Conservation (phyloP, 2,113 vertebrate genomes). For the Daboia siamensis region DNA sequence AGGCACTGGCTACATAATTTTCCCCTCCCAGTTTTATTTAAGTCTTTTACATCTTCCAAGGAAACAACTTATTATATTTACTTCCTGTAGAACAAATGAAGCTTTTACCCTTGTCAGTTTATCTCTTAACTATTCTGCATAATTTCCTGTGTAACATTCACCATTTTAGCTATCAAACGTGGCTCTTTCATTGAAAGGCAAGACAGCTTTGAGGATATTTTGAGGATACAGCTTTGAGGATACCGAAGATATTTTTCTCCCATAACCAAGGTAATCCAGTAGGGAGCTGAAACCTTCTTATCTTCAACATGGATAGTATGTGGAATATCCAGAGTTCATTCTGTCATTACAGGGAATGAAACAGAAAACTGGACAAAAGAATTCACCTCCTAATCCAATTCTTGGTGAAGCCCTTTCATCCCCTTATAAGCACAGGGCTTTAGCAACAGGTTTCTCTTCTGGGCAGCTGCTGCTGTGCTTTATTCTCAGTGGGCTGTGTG, state of each 20-base stretch:
- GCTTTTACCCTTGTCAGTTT: neutral
- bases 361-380: neutral
- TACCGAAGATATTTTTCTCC: neutral
- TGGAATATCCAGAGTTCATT: neutral
- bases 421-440: neutral
- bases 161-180: neutral
- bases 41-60: neutral
- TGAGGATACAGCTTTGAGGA: neutral
- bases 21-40: neutral
- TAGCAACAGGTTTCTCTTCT: neutral
- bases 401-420: neutral
- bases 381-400: neutral
- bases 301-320: neutral
- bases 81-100: neutral
- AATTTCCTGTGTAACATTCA: neutral
- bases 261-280: neutral
- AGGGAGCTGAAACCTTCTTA: neutral
- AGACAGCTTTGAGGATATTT: neutral
- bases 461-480: neutral
- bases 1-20: slow-evolving; percentile 3
- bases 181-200: neutral
- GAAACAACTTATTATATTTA: neutral
- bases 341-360: neutral
- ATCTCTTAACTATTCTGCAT: neutral
- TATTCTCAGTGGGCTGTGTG: neutral